Evolutionary conservation across 2,113 vertebrate species (phyloP).

Genomic region (Anguilla rostrata): DNA sequence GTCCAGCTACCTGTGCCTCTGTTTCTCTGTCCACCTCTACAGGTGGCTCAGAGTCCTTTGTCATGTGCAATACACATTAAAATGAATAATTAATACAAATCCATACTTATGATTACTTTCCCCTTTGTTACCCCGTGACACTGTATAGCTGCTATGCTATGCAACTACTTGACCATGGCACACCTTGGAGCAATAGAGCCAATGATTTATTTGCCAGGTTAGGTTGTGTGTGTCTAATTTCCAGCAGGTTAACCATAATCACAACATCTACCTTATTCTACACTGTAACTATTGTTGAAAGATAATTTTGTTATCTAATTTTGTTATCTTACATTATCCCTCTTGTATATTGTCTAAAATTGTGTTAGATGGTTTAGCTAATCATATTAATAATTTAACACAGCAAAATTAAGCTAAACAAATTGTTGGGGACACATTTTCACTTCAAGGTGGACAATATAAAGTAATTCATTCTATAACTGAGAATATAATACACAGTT

Average conservation of each 20-base stretch:
- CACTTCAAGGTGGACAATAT: too few species aligned
- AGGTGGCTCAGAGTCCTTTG: background rate
- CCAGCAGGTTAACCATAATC: background rate
- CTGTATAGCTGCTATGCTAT: background rate
- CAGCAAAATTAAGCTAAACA: too few species aligned
- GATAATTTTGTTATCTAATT: too few species aligned
- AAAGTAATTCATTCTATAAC: too few species aligned
- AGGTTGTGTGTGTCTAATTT: background rate
- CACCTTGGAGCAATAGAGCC: background rate
- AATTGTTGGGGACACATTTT: too few species aligned
- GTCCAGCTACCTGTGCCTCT: background rate
- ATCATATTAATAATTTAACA: too few species aligned
- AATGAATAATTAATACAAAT: background rate
- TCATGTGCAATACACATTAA: background rate
- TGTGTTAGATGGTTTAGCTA: too few species aligned
- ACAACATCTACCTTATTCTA: background rate
- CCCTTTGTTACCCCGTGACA: background rate
- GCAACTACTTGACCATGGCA: background rate
- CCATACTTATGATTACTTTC: background rate
- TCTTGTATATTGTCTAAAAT: too few species aligned
- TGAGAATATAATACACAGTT: too few species aligned
- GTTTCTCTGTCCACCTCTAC: background rate
- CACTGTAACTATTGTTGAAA: background rate
- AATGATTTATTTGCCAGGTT: background rate
- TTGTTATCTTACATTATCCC: too few species aligned